Base-by-base conservation (phyloP, 2,113 vertebrate species). In the Nothobranchius furzeri region DNA sequence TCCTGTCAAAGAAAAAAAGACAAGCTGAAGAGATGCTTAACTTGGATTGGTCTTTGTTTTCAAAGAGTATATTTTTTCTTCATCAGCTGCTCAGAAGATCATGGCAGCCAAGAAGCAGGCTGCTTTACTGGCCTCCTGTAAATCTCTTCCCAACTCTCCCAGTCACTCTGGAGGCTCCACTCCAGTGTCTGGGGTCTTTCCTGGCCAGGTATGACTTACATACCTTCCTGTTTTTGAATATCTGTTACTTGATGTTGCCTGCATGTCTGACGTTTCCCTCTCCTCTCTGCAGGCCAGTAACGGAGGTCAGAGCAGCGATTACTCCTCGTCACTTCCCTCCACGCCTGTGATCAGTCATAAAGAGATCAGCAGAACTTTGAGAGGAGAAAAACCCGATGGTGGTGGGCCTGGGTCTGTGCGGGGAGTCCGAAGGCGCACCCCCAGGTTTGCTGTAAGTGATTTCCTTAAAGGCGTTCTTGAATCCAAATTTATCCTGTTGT, bases 61-160 rank as follows among this genome's bases (percentile, higher is more conserved):
- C 9, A 40, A 40, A 40, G 37, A 5, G 8, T n/a, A 25, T 37
- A 4, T 54, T 12, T 8, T 66, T 66, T 60, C 64, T 35, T 56
- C 14, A 54, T 51, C 86, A 98, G 96, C 95, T 69, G 94, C 95
- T 76, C 96, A 98, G 91, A 98, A 96, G 79, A 95, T 95, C 14
- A 93, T 95, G 79, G 91, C 95, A 0, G 88, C 95, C 59, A 95
- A 95, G 76, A 97, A 97, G 60, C 96, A 98, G 86, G 94, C 96
- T 60, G 95, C 95, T 64, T 90, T 95, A n/a, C 68, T 96, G 79
- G 94, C 95, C 0, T 95, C 96, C 83, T 98, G 96, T 90, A 98
- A 98, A 87, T 98, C 96, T 14, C 91, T 98, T 62, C 96, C 96
- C 20, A 98, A 96, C 91, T 96, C 95, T 50, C 96, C 96, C n/a